Percentiles rank a stretch among this genome's conserved stretches.
These are phyloP conservation scores for Calephelis nemesis DNA, from an alignment of 1,140 invertebrate species.

Conservation along the genomic window DNA sequence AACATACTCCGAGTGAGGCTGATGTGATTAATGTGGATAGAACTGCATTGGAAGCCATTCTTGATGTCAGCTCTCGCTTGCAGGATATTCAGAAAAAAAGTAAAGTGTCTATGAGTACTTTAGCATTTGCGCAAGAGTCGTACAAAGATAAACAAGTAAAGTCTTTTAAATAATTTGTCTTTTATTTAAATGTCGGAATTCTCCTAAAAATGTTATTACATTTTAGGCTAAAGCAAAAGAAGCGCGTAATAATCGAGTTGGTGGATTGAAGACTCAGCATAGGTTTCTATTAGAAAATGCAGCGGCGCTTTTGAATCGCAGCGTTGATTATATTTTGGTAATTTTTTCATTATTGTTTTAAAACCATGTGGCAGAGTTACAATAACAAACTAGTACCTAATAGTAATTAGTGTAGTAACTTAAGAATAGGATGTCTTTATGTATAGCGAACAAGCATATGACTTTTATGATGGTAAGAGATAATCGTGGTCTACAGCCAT, in stretches of 20 bases:
- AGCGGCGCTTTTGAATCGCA: slow-evolving; percentile 79
- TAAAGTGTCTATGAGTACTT: slow-evolving; percentile 63
- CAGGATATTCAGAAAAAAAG: slow-evolving; percentile 65
- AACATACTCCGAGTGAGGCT: slow-evolving; percentile 26
- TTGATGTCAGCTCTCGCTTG: slow-evolving; percentile 60
- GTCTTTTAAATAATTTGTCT: slow-evolving; percentile 19
- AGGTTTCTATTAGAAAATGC: slow-evolving; percentile 83
- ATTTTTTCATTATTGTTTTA: slow-evolving; percentile 22
- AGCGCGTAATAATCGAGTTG: slow-evolving; percentile 71
- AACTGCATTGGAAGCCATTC: slow-evolving; percentile 65
- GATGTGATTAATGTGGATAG: slow-evolving; percentile 53
- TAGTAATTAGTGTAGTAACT: too few relatives aligned
- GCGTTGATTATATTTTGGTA: slow-evolving; percentile 80
- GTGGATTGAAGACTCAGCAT: slow-evolving; percentile 78
- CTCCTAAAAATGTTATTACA: neutral
- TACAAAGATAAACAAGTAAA: slow-evolving; percentile 76
- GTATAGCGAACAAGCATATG: too few relatives aligned
- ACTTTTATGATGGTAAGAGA: too few relatives aligned
- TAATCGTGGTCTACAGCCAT: too few relatives aligned
- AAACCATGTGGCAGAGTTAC: too few relatives aligned
- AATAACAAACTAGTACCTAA: too few relatives aligned
- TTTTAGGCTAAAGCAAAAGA: slow-evolving; percentile 79
- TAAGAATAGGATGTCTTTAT: too few relatives aligned
- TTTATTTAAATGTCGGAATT: slow-evolving; percentile 6
- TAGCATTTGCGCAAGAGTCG: slow-evolving; percentile 60